Percentiles rank a stretch among this genome's conserved stretches.
phyloP scores from a whole-genome alignment of 2,113 vertebrate species.

The Pseudopipra pipra region DNA sequence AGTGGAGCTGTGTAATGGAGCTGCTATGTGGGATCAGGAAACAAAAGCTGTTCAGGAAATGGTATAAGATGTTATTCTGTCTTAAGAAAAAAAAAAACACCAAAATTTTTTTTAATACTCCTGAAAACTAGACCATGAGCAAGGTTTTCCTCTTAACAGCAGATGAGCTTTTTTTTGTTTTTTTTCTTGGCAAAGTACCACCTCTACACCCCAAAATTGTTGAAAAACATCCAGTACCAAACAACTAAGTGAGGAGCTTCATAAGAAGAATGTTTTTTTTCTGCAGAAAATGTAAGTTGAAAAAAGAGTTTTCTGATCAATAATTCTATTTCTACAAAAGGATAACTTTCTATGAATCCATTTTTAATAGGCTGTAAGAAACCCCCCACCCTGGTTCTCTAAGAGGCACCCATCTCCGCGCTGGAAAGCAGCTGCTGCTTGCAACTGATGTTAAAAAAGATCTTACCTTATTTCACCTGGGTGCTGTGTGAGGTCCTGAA shows the following conservation, averaged over 20 bases:
- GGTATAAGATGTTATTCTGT: neutral
- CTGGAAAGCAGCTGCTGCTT: neutral
- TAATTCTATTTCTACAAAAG: neutral
- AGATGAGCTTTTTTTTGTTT: neutral
- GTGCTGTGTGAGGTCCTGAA: neutral
- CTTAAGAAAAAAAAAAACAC: neutral
- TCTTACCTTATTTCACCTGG: neutral
- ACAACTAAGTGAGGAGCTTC: neutral
- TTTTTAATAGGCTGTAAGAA: neutral
- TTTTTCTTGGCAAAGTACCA: neutral
- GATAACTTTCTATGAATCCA: neutral
- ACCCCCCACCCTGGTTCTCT: neutral
- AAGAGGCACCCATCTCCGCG: neutral
- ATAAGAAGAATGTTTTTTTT: neutral
- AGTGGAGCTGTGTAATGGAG: rapidly evolving
- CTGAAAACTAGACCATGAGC: neutral
- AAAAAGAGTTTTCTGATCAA: conserved; percentile 5
- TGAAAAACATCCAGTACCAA: neutral
- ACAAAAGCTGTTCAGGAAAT: neutral
- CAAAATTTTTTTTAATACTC: neutral
- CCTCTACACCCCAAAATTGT: neutral
- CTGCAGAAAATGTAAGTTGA: neutral
- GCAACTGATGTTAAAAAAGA: neutral
- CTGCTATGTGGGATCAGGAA: neutral
- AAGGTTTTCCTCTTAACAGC: neutral